Evolutionary conservation across 2,797 vertebrate species (phyloP).

Genomic region (Epinephelus awoara): DNA sequence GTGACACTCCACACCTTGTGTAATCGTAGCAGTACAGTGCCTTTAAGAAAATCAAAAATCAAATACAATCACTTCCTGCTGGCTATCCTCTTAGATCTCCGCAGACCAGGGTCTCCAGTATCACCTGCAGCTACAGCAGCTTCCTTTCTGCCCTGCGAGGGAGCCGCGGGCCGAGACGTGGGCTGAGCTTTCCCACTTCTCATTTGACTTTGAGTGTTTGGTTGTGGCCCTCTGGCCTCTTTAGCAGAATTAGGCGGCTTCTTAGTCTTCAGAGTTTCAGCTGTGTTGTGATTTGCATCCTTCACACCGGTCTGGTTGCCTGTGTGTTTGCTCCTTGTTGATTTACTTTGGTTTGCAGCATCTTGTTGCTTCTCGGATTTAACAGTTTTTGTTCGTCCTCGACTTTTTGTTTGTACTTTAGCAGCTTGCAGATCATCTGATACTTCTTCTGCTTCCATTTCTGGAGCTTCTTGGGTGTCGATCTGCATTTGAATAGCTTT

Average conservation of each 20-base stretch:
- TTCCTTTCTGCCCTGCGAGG: background rate
- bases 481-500: conserved; percentile 22
- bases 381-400: background rate
- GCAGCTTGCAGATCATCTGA: background rate
- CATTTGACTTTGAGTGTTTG: background rate
- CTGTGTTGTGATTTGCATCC: background rate
- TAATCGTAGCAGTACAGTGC: too few relatives aligned
- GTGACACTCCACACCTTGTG: too few relatives aligned
- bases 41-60: too few relatives aligned
- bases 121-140: background rate
- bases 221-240: background rate
- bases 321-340: background rate
- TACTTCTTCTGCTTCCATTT: background rate
- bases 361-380: background rate
- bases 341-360: background rate
- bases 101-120: conserved; percentile 7
- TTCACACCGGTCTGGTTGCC: background rate
- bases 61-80: conserved; percentile 36
- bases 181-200: background rate
- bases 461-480: background rate
- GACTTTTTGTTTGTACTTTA: background rate
- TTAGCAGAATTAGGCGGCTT: background rate
- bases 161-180: background rate
- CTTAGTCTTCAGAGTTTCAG: background rate
- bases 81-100: conserved; percentile 82